A percentile compares a stretch with the other conserved stretches of the same genome.
Evolutionary conservation across 2,888 invertebrate species (phyloP).

Genomic region (Cotesia congregata): DNA sequence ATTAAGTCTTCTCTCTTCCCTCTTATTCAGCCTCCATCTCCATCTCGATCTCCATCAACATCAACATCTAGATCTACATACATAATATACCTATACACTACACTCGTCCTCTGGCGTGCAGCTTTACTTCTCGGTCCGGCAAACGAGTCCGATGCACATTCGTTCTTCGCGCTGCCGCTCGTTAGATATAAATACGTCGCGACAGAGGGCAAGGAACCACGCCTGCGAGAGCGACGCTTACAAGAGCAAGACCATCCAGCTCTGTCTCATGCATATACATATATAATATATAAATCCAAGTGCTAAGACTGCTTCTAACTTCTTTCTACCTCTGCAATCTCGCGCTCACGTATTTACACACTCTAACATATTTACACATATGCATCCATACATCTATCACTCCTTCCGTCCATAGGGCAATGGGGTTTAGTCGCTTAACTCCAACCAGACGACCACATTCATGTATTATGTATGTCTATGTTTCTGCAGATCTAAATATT

Average conservation of each 20-base stretch:
- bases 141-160: slow-evolving; percentile 46
- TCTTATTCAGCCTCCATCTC: slow-evolving; percentile 1
- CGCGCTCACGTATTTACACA: slow-evolving; percentile 42
- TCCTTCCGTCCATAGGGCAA: slow-evolving; percentile 31
- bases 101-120: not conserved
- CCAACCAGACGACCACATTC: slow-evolving; percentile 26
- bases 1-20: not conserved
- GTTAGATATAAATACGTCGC: slow-evolving; percentile 57
- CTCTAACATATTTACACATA: slow-evolving; percentile 47
- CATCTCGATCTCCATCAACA: not conserved
- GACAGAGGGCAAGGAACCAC: slow-evolving; percentile 58
- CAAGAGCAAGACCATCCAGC: slow-evolving; percentile 12
- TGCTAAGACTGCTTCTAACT: slow-evolving; percentile 26
- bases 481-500: slow-evolving; percentile 33
- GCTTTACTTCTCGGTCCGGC: slow-evolving; percentile 31
- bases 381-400: slow-evolving; percentile 42
- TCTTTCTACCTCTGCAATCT: slow-evolving; percentile 14
- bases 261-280: slow-evolving; percentile 27
- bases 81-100: slow-evolving; percentile 3
- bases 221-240: slow-evolving; percentile 47
- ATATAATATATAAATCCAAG: slow-evolving; percentile 26
- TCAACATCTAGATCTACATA: slow-evolving; percentile 28
- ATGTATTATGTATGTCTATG: not conserved
- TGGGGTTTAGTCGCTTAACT: slow-evolving; percentile 35
- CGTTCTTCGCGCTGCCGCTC: slow-evolving; percentile 50